A percentile compares a stretch with the other conserved stretches of the same genome.
These are phyloP conservation scores for Argynnis bischoffii DNA, from an alignment of 2,888 invertebrate species.

Conservation along the genomic window DNA sequence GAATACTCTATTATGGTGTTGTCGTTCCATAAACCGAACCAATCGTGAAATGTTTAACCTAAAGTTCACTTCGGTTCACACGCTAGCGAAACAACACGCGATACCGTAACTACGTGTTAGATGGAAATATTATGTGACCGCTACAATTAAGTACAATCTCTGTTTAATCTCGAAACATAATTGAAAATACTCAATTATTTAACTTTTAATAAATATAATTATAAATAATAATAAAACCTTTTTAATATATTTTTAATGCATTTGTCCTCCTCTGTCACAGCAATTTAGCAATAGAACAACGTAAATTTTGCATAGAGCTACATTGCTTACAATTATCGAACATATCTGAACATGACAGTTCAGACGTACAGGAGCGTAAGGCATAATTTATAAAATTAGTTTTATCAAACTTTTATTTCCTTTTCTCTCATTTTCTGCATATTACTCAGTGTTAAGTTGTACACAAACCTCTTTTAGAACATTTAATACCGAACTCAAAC, in stretches of 20 bases:
- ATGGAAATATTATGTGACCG: slow-evolving; percentile 2
- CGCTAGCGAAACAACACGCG: slow-evolving; percentile 28
- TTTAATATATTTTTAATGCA: background rate
- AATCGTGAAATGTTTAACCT: slow-evolving; percentile 20
- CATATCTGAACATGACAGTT: no score
- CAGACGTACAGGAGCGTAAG: no score
- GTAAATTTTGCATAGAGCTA: no score
- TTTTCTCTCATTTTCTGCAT: no score
- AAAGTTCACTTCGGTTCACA: slow-evolving; percentile 33
- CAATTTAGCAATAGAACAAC: no score
- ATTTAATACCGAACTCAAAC: no score
- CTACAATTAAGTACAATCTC: slow-evolving; percentile 6
- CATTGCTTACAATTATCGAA: no score
- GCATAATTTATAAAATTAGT: no score
- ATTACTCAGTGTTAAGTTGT: no score
- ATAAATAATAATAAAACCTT: background rate
- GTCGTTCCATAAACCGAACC: slow-evolving; percentile 12
- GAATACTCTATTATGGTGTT: slow-evolving; percentile 15
- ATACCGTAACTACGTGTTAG: slow-evolving; percentile 10
- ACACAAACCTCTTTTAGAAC: no score
- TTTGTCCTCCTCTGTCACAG: no score
- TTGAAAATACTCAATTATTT: background rate
- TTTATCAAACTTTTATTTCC: no score
- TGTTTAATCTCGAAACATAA: background rate
- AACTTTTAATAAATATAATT: background rate